These are phyloP conservation scores for Charanyca ferruginea DNA, from an alignment of 2,888 invertebrate genomes.

Conservation along the genomic window DNA sequence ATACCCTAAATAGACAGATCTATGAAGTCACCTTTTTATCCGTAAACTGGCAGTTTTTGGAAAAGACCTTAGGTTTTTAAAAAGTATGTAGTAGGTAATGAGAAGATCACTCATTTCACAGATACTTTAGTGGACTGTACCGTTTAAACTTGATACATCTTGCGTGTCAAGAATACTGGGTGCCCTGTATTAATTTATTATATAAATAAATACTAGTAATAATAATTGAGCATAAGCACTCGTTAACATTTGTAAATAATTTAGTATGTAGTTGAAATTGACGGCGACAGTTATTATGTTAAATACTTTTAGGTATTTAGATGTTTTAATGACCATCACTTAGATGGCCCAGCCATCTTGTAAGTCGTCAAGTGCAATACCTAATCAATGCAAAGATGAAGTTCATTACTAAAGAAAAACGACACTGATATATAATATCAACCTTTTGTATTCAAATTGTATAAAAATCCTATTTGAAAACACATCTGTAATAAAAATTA, in stretches of 20 bases:
- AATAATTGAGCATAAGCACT: no score
- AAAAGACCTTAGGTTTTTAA: no score
- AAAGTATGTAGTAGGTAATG: no score
- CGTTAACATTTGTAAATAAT: conserved; percentile 41
- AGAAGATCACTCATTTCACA: no score
- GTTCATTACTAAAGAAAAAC: background rate
- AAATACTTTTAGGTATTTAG: background rate
- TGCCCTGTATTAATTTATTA: background rate
- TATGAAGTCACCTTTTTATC: no score
- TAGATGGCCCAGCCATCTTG: conserved; percentile 22
- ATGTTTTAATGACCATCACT: background rate
- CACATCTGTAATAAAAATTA: background rate
- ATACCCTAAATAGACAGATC: no score
- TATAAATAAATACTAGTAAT: background rate
- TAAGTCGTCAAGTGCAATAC: conserved; percentile 9
- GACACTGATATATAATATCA: background rate
- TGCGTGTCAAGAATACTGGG: background rate
- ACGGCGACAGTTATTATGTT: conserved; percentile 9
- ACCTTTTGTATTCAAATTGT: background rate
- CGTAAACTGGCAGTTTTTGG: no score
- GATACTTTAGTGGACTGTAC: no score
- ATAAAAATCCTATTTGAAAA: background rate
- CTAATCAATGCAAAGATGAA: background rate
- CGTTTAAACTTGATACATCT: background rate
- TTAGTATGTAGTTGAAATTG: conserved; percentile 8